Evolutionary conservation across 2,888 invertebrate species (phyloP).

Genomic region (Diachrysia chrysitis): DNA sequence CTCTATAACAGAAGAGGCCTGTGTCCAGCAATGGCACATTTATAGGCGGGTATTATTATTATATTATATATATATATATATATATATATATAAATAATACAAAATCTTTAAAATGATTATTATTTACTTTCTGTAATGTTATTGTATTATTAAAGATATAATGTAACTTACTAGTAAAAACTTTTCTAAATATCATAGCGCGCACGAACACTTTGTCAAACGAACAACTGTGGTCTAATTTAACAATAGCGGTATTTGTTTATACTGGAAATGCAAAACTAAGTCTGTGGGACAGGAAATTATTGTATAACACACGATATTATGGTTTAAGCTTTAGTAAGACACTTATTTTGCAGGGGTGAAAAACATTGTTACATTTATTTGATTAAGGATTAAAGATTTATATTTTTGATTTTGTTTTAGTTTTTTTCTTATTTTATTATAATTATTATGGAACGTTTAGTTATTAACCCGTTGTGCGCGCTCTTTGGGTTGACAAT

Average conservation of each 20-base stretch:
- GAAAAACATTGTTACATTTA: slow-evolving; percentile 57
- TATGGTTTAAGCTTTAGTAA: slow-evolving; percentile 67
- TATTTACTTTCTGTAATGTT: no score
- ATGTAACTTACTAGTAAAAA: slow-evolving; percentile 74
- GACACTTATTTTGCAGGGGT: slow-evolving; percentile 54
- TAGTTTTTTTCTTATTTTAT: no score
- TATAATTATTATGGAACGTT: no score
- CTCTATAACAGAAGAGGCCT: no score
- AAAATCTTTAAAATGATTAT: no score
- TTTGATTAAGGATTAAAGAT: background rate
- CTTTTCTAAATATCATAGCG: slow-evolving; percentile 76
- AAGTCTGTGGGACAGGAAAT: slow-evolving; percentile 74
- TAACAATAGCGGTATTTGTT: slow-evolving; percentile 65
- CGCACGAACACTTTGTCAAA: slow-evolving; percentile 59
- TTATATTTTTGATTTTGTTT: background rate
- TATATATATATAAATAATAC: no score
- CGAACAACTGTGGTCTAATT: slow-evolving; percentile 66
- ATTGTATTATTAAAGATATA: no score
- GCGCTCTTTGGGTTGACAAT: no score
- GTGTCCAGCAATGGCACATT: no score
- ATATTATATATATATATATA: no score
- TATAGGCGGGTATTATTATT: no score
- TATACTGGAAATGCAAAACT: slow-evolving; percentile 69
- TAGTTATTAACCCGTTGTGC: no score
- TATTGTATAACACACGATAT: slow-evolving; percentile 72